Base-by-base conservation (phyloP, 2,888 invertebrate species). In the Seladonia tumulorum region DNA sequence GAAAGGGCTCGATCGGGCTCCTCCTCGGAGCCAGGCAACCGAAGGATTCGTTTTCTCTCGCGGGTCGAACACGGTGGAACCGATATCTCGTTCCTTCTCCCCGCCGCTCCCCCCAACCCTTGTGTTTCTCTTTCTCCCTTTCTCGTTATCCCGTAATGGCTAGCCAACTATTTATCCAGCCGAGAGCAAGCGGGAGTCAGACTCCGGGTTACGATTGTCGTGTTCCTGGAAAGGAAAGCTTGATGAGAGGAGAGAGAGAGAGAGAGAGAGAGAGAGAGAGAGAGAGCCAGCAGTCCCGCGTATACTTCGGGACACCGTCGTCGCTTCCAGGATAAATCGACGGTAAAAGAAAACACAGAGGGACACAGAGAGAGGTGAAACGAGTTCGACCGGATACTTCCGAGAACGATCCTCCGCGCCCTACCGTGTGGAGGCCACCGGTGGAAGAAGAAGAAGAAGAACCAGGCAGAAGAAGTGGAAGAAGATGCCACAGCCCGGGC, bases 81-180 rank as follows among this genome's bases (percentile, higher is more conserved):
- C 25, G 35, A 57, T 73, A 5, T 35, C 72, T 7, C 47, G 18
- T 18, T 49, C 72, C 47, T 47, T 10, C 18, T 47, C 42, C 60
- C 4, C 16, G n/a, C 12, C 60, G 5, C 60, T n/a, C 25, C 25
- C 8, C 68, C 18, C 18, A 3, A 0, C 8, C 68, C 2, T n/a
- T 12, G 42, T 68, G 39, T 39, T 42, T 42, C 68, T 25, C 39
- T 53, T 10, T 22, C 29, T 18, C 53, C 47, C 63, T 42, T 45
- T 89, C 92, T 93, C 91, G 91, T 92, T 93, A 91, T 87, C 85
- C 79, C 85, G 88, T 90, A 93, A 93, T 90, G 91, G 91, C 88
- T 86, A 90, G 89, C 88, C 90, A 86, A 68, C 87, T 90, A 91
- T 92, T 92, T 92, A 92, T 92, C 89, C 90, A 85, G 73, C 60